phyloP scores from a whole-genome alignment of 2,797 vertebrate genomes.

The Acrocephalus scirpaceus region DNA sequence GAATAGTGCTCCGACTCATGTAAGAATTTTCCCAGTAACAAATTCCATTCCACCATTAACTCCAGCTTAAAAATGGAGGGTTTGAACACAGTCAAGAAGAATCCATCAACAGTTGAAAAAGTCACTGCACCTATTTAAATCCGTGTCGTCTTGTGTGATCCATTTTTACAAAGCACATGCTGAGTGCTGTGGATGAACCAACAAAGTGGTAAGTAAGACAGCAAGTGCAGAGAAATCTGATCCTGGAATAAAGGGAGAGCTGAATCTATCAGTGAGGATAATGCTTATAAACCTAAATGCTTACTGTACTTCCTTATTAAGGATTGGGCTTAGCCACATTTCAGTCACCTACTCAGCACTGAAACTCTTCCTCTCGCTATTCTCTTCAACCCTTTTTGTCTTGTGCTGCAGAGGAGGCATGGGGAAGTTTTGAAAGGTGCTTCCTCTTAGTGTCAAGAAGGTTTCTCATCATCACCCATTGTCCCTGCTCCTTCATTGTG shows the following conservation, averaged over 20 bases:
- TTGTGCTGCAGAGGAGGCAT: background rate
- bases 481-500: background rate
- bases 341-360: background rate
- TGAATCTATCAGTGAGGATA: background rate
- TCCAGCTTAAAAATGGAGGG: background rate
- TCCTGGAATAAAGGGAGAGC: background rate
- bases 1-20: background rate
- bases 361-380: background rate
- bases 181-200: background rate
- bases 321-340: background rate
- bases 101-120: background rate
- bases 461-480: background rate
- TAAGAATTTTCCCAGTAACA: background rate
- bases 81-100: background rate
- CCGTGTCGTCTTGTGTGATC: fast-evolving
- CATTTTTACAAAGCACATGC: background rate
- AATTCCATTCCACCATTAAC: background rate
- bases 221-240: slow-evolving; percentile 27
- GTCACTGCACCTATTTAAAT: background rate
- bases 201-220: background rate
- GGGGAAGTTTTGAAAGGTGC: background rate
- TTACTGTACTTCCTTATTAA: background rate
- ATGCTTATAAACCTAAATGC: background rate
- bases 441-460: background rate
- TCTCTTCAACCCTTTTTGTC: background rate